Evolutionary conservation across 2,888 invertebrate species (phyloP).

Genomic region (Caenorhabditis uteleia): DNA sequence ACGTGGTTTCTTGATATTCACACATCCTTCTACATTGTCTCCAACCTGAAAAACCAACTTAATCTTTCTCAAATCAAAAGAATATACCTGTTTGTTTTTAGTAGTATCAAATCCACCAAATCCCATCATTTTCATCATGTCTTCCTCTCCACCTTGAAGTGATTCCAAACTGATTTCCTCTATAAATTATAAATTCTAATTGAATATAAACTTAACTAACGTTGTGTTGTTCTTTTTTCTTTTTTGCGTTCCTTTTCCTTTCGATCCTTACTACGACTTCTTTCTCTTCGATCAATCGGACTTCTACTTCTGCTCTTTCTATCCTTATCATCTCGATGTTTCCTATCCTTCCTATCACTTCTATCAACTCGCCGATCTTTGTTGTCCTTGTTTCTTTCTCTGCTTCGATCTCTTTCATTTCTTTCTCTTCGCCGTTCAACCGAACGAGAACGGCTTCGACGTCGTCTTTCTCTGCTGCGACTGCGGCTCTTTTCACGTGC

Average conservation of each 20-base stretch:
- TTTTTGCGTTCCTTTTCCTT: conserved; percentile 23
- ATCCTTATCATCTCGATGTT: conserved; percentile 28
- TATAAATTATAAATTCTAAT: conserved; percentile 7
- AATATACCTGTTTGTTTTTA: conserved; percentile 74
- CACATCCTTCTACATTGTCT: conserved; percentile 90
- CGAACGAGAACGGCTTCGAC: conserved; percentile 38
- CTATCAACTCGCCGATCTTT: conserved; percentile 8
- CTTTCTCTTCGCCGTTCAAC: conserved; percentile 20
- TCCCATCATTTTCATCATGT: conserved; percentile 80
- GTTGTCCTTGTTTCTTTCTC: conserved; percentile 1
- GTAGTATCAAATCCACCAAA: conserved; percentile 94
- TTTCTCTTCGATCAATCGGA: conserved; percentile 32
- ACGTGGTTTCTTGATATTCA: conserved; percentile 91
- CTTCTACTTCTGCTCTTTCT: conserved; percentile 34
- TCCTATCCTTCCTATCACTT: conserved; percentile 4
- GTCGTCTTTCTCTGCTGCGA: conserved; percentile 27
- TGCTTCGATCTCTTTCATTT: conserved; percentile 5
- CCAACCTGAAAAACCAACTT: conserved; percentile 75
- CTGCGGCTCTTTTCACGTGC: no score
- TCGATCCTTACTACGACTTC: conserved; percentile 37
- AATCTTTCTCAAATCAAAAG: not conserved
- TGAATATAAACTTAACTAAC: not conserved
- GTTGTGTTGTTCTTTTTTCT: not conserved
- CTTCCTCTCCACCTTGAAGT: conserved; percentile 43
- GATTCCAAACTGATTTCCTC: conserved; percentile 32